Evolutionary conservation across 2,797 vertebrate genomes (phyloP).

Genomic region (Anabas testudineus): DNA sequence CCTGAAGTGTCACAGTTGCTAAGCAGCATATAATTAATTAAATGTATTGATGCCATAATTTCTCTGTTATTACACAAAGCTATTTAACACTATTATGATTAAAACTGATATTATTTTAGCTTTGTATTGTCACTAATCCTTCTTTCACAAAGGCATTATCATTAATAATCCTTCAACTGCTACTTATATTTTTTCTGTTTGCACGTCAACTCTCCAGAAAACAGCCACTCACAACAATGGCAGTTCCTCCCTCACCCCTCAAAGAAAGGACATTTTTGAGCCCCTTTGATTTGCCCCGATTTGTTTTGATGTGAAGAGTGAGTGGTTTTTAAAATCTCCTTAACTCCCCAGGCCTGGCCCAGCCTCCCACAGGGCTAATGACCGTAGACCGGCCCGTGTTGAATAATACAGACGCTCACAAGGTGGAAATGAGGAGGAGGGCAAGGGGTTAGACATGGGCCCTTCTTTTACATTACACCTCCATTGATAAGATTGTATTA

Average conservation of each 20-base stretch:
- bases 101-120: constrained; percentile 18
- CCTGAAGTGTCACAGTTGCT: constrained; percentile 41
- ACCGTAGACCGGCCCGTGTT: constrained; percentile 68
- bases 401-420: constrained; percentile 74
- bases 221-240: constrained; percentile 58
- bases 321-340: constrained; percentile 85
- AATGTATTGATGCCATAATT: constrained; percentile 40
- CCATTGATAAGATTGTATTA: constrained; percentile 86
- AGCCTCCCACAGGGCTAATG: constrained; percentile 82
- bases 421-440: constrained; percentile 64
- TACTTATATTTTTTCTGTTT: constrained; percentile 20
- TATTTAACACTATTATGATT: constrained; percentile 34
- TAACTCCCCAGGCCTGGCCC: constrained; percentile 76
- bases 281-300: constrained; percentile 81
- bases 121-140: constrained; percentile 16
- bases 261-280: constrained; percentile 71
- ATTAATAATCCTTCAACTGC: neutral
- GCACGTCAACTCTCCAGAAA: constrained; percentile 16
- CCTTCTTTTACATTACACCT: constrained; percentile 71
- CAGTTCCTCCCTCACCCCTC: constrained; percentile 38
- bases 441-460: constrained; percentile 61
- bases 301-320: constrained; percentile 85
- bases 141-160: neutral
- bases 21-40: constrained; percentile 38
- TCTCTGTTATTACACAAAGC: constrained; percentile 38